A percentile compares a stretch with the other conserved stretches of the same genome.
Conservation (phyloP, 2,113 vertebrate species). For the Ictidomys tridecemlineatus region DNA sequence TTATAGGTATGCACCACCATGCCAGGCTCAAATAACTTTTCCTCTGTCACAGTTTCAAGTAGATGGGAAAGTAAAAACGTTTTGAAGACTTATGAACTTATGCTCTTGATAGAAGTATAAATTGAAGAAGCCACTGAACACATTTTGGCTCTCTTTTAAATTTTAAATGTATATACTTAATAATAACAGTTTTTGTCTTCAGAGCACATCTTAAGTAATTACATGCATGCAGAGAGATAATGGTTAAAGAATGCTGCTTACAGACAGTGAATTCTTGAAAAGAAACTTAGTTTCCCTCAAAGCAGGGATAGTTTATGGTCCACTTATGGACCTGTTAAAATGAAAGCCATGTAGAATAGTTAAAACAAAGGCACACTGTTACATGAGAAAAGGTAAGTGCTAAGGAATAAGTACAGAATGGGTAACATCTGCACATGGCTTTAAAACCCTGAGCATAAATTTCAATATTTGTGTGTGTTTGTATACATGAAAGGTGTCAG, state of each 20-base stretch:
- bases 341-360: neutral
- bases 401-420: neutral
- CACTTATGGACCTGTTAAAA: neutral
- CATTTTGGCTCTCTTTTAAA: neutral
- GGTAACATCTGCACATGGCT: neutral
- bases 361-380: neutral
- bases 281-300: neutral
- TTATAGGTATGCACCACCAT: too few species aligned
- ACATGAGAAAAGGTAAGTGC: neutral
- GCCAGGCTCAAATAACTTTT: too few species aligned
- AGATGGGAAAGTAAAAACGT: neutral
- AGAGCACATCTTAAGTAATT: slow-evolving; percentile 20
- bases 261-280: too few species aligned
- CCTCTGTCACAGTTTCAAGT: neutral
- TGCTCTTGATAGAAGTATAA: neutral
- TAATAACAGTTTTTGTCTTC: neutral
- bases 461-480: neutral
- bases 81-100: neutral
- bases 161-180: neutral
- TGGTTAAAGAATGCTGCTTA: neutral
- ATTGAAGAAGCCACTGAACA: neutral
- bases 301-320: neutral
- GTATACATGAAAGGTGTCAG: neutral
- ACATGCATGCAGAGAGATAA: neutral
- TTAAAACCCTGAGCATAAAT: neutral